A percentile compares a stretch with the other conserved stretches of the same genome.
Conservation (phyloP, 2,797 vertebrate genomes). For the Cryptoprocta ferox region DNA sequence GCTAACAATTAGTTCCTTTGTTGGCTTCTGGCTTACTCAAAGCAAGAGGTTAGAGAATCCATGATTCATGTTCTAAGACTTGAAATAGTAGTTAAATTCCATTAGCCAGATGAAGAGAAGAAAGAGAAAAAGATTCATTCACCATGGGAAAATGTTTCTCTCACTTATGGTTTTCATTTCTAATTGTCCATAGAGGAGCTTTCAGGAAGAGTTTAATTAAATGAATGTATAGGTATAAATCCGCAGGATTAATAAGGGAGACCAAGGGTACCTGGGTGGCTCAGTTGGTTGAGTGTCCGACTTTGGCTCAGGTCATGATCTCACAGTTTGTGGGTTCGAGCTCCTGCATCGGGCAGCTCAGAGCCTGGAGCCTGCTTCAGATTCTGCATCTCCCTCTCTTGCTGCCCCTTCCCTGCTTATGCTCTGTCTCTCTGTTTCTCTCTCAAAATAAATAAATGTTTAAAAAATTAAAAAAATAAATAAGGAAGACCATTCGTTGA, state of each 20-base stretch:
- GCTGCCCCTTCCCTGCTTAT: no score
- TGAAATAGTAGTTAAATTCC: background rate
- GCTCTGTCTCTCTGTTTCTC: no score
- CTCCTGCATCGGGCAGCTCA: no score
- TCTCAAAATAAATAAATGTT: no score
- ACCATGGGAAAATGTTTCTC: background rate
- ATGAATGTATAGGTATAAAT: background rate
- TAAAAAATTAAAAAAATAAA: background rate
- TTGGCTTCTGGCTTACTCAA: background rate
- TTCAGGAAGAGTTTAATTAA: constrained; percentile 32
- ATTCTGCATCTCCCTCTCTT: no score
- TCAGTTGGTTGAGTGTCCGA: no score
- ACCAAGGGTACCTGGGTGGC: no score
- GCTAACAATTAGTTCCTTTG: constrained; percentile 10
- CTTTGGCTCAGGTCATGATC: no score
- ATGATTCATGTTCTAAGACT: background rate
- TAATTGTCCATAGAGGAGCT: background rate
- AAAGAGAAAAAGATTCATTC: background rate
- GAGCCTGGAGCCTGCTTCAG: no score
- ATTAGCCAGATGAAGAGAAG: background rate
- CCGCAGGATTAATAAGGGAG: background rate
- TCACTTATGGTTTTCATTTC: background rate
- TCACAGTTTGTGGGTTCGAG: no score
- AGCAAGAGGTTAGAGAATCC: background rate
- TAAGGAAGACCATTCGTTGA: background rate